A percentile compares a stretch with the other conserved stretches of the same genome.
These are phyloP conservation scores for Erannis defoliaria DNA, from an alignment of 2,888 invertebrate species.

Conservation along the genomic window DNA sequence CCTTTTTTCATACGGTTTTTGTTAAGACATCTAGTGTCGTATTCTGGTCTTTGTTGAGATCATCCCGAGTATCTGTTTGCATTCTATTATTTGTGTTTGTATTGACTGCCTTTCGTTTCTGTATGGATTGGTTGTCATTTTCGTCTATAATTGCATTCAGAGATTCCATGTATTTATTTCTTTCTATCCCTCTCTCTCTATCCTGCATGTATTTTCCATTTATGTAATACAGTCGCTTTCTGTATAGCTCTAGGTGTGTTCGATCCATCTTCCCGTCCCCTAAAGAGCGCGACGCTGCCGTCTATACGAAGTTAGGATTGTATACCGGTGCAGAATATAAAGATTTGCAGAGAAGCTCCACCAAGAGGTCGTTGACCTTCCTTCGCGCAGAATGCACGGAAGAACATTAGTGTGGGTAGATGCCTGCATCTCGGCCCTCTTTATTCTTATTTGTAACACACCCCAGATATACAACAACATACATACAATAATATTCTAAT, in stretches of 20 bases:
- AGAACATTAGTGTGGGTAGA: constrained; percentile 65
- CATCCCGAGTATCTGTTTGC: constrained; percentile 34
- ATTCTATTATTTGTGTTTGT: constrained; percentile 21
- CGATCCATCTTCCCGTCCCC: constrained; percentile 48
- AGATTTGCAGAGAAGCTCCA: constrained; percentile 78
- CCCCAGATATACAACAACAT: constrained; percentile 40
- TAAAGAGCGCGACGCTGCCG: constrained; percentile 42
- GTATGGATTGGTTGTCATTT: constrained; percentile 9
- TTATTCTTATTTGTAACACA: constrained; percentile 60
- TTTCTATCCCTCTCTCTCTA: not conserved
- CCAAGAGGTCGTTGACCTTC: constrained; percentile 72
- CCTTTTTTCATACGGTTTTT: constrained; percentile 64
- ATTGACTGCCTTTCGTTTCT: constrained; percentile 11
- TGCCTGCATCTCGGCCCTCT: constrained; percentile 62
- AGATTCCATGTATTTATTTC: constrained; percentile 4
- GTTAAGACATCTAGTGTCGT: constrained; percentile 55
- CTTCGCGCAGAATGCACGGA: constrained; percentile 71
- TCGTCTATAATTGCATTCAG: constrained; percentile 13
- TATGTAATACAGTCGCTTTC: constrained; percentile 14
- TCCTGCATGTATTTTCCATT: constrained; percentile 10
- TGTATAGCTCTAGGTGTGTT: constrained; percentile 35
- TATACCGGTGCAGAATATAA: constrained; percentile 63
- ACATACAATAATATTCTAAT: constrained; percentile 38
- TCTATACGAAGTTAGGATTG: constrained; percentile 56
- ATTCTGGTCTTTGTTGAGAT: constrained; percentile 51